These are phyloP conservation scores for Dolichomitus sp. DNA, from an alignment of 2,888 invertebrate genomes.

Conservation along the genomic window DNA sequence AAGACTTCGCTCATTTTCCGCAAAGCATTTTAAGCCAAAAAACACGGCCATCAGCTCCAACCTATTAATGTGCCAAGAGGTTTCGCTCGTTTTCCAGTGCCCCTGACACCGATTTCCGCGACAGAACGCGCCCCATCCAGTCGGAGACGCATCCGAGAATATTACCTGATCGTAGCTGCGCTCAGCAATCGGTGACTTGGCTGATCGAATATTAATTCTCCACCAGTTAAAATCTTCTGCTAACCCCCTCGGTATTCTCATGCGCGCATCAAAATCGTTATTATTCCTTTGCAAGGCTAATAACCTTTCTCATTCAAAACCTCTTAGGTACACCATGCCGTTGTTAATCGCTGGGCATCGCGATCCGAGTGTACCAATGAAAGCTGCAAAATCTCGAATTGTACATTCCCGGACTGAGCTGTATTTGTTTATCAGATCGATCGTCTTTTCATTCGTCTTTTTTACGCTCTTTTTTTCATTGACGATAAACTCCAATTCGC, in stretches of 20 bases:
- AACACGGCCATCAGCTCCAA: conserved; percentile 6
- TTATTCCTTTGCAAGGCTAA: background rate
- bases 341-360: conserved; percentile 1
- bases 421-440: background rate
- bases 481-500: background rate
- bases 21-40: conserved; percentile 15
- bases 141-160: background rate
- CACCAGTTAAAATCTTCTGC: background rate
- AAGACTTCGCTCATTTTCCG: background rate
- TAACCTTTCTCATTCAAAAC: conserved; percentile 10
- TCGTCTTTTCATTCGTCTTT: background rate
- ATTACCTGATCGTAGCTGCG: background rate
- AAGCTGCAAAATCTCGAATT: conserved; percentile 13
- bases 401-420: background rate
- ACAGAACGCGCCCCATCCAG: conserved; percentile 16
- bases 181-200: background rate
- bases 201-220: background rate
- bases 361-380: background rate
- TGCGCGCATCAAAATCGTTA: background rate
- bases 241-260: background rate
- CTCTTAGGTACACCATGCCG: background rate
- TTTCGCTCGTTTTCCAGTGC: background rate
- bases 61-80: background rate
- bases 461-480: conserved; percentile 18
- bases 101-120: background rate